Evolutionary conservation across 2,888 invertebrate genomes (phyloP), one percentile per base, ranked within the genome.

Genomic region (Tanypteryx hageni): DNA sequence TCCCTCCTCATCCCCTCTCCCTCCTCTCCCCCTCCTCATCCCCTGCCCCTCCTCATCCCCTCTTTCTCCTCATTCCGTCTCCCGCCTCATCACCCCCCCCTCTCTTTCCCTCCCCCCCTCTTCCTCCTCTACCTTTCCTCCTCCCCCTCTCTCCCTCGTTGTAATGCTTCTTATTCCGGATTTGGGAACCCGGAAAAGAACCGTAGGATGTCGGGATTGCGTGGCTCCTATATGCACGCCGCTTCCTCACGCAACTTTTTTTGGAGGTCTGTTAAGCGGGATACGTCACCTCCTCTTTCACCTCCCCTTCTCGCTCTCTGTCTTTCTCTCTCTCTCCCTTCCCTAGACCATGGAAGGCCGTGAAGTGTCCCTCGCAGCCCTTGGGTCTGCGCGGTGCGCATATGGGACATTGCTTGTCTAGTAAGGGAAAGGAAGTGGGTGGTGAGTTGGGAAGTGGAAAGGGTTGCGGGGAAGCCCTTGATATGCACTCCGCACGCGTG

Each of bases 161-260:
- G 76, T 76, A 27, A 27, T 27, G 22, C 27, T 76, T 76, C 68
- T 18, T 8, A n/a, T 18, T 68, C 76, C 76, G 76, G 27, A 76
- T 76, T 76, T 76, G 76, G 76, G 9, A 10, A 76, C 76, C 76
- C 76, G 76, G 76, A 76, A 76, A 76, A 76, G 76, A 76, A 76
- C 22, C 27, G 22, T 27, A 76, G 22, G 76, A 11, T 27, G 64
- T n/a, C 64, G n/a, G 64, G 64, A 22, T n/a, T 7, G 68, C 22
- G 68, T 64, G 64, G 64, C 64, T 7, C n/a, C 68, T 68, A 18
- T 68, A 9, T 68, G 68, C 44, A 44, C 44, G 44, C 11, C 68
- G 18, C 68, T 22, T 22, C 27, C 76, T 76, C 76, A 76, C 76
- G 76, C 27, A 76, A 76, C 76, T 11, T 76, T 22, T 68, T 68